Conservation (phyloP, 2,888 invertebrate species). For the Acrobasis repandana region DNA sequence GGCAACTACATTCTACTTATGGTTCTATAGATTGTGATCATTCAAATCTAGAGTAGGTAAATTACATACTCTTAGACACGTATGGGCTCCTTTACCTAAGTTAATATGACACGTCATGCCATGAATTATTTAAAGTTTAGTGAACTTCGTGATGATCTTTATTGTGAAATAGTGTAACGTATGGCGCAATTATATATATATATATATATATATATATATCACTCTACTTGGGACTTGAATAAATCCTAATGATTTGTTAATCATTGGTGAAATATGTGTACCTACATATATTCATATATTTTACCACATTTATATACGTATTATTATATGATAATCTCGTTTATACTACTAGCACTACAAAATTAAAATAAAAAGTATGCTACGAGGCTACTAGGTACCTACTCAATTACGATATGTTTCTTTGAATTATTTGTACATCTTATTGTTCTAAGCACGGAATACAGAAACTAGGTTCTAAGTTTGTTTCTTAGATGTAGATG, state of each 20-base stretch:
- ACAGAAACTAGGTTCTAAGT: no score
- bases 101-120: slow-evolving; percentile 7
- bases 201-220: no score
- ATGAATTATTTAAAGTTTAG: not conserved
- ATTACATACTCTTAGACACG: not conserved
- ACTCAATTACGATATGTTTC: no score
- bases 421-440: not conserved
- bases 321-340: no score
- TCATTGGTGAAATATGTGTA: no score
- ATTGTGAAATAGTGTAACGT: not conserved
- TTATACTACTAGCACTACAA: no score
- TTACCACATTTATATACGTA: no score
- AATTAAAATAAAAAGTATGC: not conserved
- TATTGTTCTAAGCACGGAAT: no score
- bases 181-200: slow-evolving; percentile 1
- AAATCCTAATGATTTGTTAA: not conserved
- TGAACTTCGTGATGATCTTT: slow-evolving; percentile 16
- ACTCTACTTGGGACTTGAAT: not conserved
- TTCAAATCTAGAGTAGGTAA: no score
- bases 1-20: no score
- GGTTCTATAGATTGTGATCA: no score
- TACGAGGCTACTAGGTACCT: not conserved
- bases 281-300: no score
- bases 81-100: not conserved
- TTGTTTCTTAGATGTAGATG: slow-evolving; percentile 2